phyloP scores from a whole-genome alignment of 2,888 invertebrate species.

The Xestia xanthographa region DNA sequence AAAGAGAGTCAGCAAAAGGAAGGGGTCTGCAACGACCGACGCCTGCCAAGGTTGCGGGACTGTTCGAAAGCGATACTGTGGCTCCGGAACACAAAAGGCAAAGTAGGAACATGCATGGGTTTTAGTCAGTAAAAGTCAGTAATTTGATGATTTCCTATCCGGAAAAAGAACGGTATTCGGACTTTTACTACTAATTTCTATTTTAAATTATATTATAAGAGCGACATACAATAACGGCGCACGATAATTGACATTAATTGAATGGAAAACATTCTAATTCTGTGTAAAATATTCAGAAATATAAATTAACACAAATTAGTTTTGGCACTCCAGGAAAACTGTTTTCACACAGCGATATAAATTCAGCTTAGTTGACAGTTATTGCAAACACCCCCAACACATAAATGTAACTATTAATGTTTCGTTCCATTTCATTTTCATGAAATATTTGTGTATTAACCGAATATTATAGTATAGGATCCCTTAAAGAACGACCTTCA shows the following conservation, averaged over 20 bases:
- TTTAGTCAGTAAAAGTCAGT: too few relatives aligned
- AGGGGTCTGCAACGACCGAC: too few relatives aligned
- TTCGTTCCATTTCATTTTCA: slow-evolving; percentile 16
- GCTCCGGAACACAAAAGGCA: too few relatives aligned
- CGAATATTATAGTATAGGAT: too few relatives aligned
- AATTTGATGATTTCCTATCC: too few relatives aligned
- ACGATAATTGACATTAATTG: neutral
- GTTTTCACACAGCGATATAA: slow-evolving; percentile 46
- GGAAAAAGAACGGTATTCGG: too few relatives aligned
- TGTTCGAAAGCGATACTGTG: too few relatives aligned
- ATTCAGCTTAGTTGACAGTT: slow-evolving; percentile 58
- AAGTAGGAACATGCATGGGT: too few relatives aligned
- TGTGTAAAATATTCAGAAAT: slow-evolving; percentile 15
- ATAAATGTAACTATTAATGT: slow-evolving; percentile 34
- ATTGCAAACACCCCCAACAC: slow-evolving; percentile 44
- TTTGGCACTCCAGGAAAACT: slow-evolving; percentile 31
- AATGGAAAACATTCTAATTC: neutral
- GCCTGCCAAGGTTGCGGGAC: too few relatives aligned
- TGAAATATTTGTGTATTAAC: slow-evolving; percentile 28
- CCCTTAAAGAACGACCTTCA: too few relatives aligned
- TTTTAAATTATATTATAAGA: neutral
- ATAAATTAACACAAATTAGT: slow-evolving; percentile 38
- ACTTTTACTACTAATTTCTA: neutral
- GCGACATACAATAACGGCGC: neutral
- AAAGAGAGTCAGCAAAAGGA: too few relatives aligned